phyloP scores from a whole-genome alignment of 2,888 invertebrate species.

The Argyra leucocephala region DNA sequence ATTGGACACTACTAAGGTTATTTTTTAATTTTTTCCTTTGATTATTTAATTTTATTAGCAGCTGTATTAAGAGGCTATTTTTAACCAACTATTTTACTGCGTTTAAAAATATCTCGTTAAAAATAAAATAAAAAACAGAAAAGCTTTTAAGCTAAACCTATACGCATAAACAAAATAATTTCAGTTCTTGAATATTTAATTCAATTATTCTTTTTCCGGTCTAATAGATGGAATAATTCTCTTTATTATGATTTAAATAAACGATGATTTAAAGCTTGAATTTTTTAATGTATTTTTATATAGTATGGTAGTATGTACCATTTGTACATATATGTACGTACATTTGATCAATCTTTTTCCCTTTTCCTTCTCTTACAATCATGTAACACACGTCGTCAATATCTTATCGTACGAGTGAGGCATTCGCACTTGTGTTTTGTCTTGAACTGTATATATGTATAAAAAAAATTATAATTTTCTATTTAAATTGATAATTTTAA shows the following conservation, averaged over 20 bases:
- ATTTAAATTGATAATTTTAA: constrained; percentile 3
- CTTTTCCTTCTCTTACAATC: no score
- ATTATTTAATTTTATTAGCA: neutral
- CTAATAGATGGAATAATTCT: neutral
- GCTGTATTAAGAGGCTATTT: neutral
- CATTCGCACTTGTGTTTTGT: neutral
- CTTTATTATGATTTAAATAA: neutral
- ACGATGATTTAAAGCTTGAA: neutral
- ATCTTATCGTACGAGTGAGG: neutral
- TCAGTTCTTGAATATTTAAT: neutral
- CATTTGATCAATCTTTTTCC: no score
- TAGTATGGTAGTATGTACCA: neutral
- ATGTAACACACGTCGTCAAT: neutral
- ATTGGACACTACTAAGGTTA: no score
- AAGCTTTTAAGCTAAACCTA: neutral
- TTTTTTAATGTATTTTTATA: neutral
- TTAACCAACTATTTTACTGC: neutral
- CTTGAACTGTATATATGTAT: no score
- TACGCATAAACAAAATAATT: constrained; percentile 6
- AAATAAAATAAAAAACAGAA: neutral
- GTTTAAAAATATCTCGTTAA: neutral
- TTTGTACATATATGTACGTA: neutral
- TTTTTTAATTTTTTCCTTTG: no score
- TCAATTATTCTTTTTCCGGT: constrained; percentile 4
- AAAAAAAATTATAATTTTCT: no score